These are phyloP conservation scores for Xestia xanthographa DNA, from an alignment of 2,888 invertebrate species.

Conservation along the genomic window DNA sequence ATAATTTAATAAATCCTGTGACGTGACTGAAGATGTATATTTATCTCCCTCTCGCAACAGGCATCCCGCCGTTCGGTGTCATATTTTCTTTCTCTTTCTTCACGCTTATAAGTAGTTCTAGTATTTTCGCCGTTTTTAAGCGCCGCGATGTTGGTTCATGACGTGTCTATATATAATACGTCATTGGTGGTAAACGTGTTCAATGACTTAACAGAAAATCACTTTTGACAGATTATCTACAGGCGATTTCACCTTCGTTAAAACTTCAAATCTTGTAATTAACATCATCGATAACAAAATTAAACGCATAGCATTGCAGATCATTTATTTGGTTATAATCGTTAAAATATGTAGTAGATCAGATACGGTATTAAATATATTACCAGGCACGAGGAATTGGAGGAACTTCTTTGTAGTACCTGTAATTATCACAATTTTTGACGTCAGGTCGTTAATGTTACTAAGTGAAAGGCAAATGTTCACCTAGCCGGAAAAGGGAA, in stretches of 20 bases:
- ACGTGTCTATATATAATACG: too few species aligned
- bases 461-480: not conserved
- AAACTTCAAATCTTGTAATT: not conserved
- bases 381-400: constrained; percentile 85
- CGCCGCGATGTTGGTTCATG: too few species aligned
- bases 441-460: not conserved
- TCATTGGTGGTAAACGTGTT: constrained; percentile 37
- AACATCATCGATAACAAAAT: constrained; percentile 8
- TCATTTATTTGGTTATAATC: constrained; percentile 26
- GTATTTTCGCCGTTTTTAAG: too few species aligned
- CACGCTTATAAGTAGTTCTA: too few species aligned
- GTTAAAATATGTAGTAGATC: not conserved
- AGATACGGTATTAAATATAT: not conserved
- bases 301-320: constrained; percentile 1
- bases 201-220: constrained; percentile 16
- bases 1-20: too few species aligned
- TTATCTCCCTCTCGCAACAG: too few species aligned
- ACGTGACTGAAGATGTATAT: too few species aligned
- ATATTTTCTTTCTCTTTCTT: too few species aligned
- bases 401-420: constrained; percentile 88
- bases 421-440: constrained; percentile 67
- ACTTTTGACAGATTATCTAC: not conserved
- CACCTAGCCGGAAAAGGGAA: constrained; percentile 4
- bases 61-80: too few species aligned
- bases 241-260: not conserved